These are phyloP conservation scores for Rhagologus leucostigma DNA, from an alignment of 2,113 vertebrate species.

Conservation along the genomic window DNA sequence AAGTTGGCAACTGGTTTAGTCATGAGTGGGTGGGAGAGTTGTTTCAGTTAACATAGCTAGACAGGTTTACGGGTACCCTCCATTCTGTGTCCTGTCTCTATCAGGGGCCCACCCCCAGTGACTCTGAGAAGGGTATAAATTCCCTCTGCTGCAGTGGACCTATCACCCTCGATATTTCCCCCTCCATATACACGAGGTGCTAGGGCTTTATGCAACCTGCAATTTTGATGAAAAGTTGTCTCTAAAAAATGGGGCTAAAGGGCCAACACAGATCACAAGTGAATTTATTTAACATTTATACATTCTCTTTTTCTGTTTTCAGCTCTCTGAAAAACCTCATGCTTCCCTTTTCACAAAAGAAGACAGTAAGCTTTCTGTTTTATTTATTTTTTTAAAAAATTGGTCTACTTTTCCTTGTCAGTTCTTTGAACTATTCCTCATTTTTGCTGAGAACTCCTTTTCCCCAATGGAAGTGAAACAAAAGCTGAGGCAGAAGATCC, in stretches of 20 bases:
- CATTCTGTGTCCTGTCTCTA: neutral
- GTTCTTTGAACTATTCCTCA: neutral
- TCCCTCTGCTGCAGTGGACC: fast-evolving
- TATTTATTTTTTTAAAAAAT: neutral
- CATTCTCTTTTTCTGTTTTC: neutral
- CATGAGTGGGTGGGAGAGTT: neutral
- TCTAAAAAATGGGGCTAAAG: neutral
- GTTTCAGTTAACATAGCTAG: neutral
- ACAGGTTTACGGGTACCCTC: neutral
- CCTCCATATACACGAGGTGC: neutral
- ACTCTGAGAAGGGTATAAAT: neutral
- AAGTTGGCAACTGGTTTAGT: neutral
- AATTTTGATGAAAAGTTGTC: neutral
- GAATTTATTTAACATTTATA: neutral
- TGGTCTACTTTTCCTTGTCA: neutral
- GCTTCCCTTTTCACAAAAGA: neutral
- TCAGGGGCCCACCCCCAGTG: neutral
- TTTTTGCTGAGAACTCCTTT: neutral
- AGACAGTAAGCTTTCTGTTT: neutral
- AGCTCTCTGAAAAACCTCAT: neutral
- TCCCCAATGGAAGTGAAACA: neutral
- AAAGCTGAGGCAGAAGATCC: neutral
- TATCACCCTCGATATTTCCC: too few relatives aligned
- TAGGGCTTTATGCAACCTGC: neutral
- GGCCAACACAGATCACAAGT: neutral